Base-by-base conservation (phyloP, 2,113 vertebrate genomes). In the Lasiurus borealis region DNA sequence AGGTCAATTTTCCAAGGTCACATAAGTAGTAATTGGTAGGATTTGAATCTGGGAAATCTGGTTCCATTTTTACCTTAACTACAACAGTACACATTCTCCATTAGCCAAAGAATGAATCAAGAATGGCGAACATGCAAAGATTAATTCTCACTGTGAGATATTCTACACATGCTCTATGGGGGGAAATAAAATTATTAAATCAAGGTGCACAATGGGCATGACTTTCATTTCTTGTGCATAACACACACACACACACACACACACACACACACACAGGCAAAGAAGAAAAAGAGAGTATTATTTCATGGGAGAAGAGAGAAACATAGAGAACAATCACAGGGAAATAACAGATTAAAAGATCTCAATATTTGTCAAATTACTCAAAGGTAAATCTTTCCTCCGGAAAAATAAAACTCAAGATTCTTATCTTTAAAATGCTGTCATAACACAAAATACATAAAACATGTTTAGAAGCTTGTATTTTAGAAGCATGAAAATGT, bases 291-390 rank as follows among this genome's bases (percentile, higher is more conserved):
- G 14, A 72, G 85, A 23, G 44, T 4, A 50, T 92, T 80, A 69
- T 80, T 76, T 96, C 77, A 82, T 71, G 52, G 5, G 15, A 72
- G 36, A 87, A 76, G n/a, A 95, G 29, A 69, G 36, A 90, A 86
- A 80, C 34, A 80, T 0, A 89, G 57, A 76, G 72, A 96, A 96
- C 92, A 95, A 92, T 93, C 44, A 85, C 29, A 94, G 59, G 68
- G 31, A 11, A 54, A 64, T 89, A 90, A 50, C 25, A 94, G 76
- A 96, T 85, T 54, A 91, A 85, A 31, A 93, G 62, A 93, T 68
- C 68, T 93, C 29, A 93, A 21, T 88, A 76, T 94, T 82, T 92
- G 48, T 92, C 85, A 96, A 71, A 96, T 71, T 92, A 68, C 85
- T 82, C 59, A 85, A n/a, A 96, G 40, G 54, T 18, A 90, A 95